These are phyloP conservation scores for Cyphomyrmex costatus DNA, from an alignment of 1,140 invertebrate species.

Conservation along the genomic window DNA sequence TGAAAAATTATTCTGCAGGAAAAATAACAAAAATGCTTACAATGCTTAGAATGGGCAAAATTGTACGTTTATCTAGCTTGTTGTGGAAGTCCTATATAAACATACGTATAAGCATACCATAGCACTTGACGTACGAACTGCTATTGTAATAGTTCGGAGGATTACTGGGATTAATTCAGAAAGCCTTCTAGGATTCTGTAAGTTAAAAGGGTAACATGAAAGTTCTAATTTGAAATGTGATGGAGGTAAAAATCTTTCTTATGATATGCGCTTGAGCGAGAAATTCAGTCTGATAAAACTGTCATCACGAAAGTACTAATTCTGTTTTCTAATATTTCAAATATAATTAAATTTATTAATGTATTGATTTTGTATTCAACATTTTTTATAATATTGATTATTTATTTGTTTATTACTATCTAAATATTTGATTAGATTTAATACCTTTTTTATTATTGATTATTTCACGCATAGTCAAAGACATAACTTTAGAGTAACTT, in stretches of 20 bases:
- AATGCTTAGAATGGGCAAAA: neutral
- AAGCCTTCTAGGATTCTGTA: conserved; percentile 2
- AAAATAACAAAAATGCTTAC: neutral
- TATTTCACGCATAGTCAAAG: conserved; percentile 18
- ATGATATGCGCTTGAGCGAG: neutral
- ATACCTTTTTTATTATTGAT: conserved; percentile 42
- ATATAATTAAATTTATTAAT: neutral
- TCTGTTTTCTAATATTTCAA: neutral
- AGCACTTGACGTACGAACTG: neutral
- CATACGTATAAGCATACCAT: neutral
- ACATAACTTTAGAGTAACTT: conserved; percentile 41
- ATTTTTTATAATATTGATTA: neutral
- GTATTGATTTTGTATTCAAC: neutral
- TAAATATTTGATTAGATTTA: neutral
- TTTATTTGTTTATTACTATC: conserved; percentile 3
- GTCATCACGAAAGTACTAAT: neutral
- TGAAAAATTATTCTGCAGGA: neutral
- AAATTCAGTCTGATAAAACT: conserved; percentile 4
- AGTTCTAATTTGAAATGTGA: conserved; percentile 32
- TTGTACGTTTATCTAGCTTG: neutral
- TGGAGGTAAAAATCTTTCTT: neutral
- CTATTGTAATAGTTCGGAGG: conserved; percentile 41
- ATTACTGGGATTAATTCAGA: conserved; percentile 42
- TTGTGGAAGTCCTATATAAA: neutral
- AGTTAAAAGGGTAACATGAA: conserved; percentile 22